phyloP scores from a whole-genome alignment of 2,113 vertebrate genomes.

The Cryptomyrus ogoouensis region DNA sequence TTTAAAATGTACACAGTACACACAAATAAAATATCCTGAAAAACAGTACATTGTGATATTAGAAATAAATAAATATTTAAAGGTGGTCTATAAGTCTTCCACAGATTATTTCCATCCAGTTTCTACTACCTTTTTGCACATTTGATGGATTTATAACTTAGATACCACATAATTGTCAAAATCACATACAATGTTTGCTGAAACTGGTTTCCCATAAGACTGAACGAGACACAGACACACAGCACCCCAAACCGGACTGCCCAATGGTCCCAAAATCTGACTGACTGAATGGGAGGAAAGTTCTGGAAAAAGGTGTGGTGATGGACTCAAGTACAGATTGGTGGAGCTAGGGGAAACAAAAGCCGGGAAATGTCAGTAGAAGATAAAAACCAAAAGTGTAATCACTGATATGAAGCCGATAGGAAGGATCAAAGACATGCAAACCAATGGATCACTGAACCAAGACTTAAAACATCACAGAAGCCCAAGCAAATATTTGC shows the following conservation, averaged over 20 bases:
- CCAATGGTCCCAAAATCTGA: background rate
- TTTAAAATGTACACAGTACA: background rate
- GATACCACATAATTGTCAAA: background rate
- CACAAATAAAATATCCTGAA: background rate
- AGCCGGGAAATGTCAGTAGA: background rate
- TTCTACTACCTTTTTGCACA: background rate
- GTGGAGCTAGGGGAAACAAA: background rate
- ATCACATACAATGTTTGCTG: background rate
- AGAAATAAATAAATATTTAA: background rate
- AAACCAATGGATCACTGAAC: background rate
- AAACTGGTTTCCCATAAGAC: background rate
- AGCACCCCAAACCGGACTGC: background rate
- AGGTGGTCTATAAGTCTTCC: background rate
- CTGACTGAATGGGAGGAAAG: background rate
- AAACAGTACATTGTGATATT: background rate
- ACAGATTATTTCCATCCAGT: background rate
- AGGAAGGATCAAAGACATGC: background rate
- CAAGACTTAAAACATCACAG: background rate
- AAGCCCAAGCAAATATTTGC: background rate
- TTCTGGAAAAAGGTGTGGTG: background rate
- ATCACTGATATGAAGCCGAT: background rate
- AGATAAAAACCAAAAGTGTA: background rate
- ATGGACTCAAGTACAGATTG: background rate
- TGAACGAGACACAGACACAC: background rate
- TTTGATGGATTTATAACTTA: background rate